Conservation (phyloP, 2,888 invertebrate genomes). For the Spialia ferax region DNA sequence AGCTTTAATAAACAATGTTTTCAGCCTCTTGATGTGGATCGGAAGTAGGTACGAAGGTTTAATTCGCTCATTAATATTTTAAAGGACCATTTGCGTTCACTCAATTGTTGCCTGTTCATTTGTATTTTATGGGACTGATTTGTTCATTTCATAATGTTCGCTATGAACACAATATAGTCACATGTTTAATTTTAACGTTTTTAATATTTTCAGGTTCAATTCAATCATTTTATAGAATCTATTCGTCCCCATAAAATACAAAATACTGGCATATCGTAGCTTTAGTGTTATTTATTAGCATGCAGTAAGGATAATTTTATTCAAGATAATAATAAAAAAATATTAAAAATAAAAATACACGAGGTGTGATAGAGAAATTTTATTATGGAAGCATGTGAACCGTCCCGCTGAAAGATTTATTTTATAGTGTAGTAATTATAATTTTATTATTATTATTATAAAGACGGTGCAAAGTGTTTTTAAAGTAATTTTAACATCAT, state of each 20-base stretch:
- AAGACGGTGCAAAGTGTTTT: conserved; percentile 44
- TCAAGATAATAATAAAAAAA: conserved; percentile 55
- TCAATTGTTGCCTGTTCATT: conserved; percentile 62
- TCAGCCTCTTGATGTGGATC: neutral
- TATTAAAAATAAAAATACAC: conserved; percentile 56
- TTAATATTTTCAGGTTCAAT: no score
- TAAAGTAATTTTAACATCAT: conserved; percentile 48
- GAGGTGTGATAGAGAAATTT: conserved; percentile 64
- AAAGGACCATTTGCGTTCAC: conserved; percentile 65
- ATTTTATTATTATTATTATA: conserved; percentile 39
- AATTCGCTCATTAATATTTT: conserved; percentile 39
- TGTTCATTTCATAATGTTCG: conserved; percentile 14
- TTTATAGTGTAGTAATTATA: conserved; percentile 39
- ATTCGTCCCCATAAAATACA: conserved; percentile 54
- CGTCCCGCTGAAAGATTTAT: conserved; percentile 60
- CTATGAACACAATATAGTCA: neutral
- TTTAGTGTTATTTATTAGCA: conserved; percentile 83
- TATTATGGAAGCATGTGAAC: conserved; percentile 62
- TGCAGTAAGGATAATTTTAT: conserved; percentile 69
- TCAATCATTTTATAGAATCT: conserved; percentile 42
- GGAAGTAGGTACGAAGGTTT: conserved; percentile 25
- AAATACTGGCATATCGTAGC: conserved; percentile 59
- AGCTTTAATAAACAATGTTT: neutral
- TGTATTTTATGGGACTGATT: conserved; percentile 57
- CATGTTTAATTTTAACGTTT: no score